Percentiles rank a stretch among this genome's conserved stretches.
Conservation (phyloP, 2,888 invertebrate species). For the Drosophila diplacantha region DNA sequence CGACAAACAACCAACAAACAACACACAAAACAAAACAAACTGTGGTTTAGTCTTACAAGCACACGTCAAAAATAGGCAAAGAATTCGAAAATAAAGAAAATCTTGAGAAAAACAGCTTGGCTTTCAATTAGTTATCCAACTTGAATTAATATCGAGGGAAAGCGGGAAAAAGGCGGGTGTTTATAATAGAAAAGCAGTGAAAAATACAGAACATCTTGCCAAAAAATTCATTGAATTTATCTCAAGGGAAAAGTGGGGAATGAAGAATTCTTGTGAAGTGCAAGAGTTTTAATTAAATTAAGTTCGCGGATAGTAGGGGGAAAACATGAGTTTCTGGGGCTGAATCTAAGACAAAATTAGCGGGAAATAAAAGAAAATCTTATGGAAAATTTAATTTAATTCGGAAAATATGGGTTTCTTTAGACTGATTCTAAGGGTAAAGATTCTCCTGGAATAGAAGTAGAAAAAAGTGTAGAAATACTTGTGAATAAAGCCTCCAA, state of each 20-base stretch:
- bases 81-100: constrained; percentile 3
- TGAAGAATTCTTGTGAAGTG: too few species aligned
- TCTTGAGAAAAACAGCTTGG: background rate
- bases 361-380: background rate
- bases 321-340: background rate
- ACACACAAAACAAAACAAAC: constrained; percentile 56
- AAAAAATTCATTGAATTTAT: background rate
- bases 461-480: too few species aligned
- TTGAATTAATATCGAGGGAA: too few species aligned
- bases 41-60: constrained; percentile 69
- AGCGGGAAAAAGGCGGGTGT: background rate
- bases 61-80: constrained; percentile 48
- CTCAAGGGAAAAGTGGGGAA: background rate
- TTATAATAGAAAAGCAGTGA: background rate
- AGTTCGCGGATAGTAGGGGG: background rate
- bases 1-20: constrained; percentile 23
- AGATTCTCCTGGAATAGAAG: too few species aligned
- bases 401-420: too few species aligned
- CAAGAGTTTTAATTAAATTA: background rate
- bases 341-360: background rate
- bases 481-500: too few species aligned
- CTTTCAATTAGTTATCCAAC: background rate
- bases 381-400: too few species aligned
- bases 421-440: too few species aligned
- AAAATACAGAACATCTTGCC: background rate